phyloP scores from a whole-genome alignment of 2,113 vertebrate species.

The Atrichornis clamosus region DNA sequence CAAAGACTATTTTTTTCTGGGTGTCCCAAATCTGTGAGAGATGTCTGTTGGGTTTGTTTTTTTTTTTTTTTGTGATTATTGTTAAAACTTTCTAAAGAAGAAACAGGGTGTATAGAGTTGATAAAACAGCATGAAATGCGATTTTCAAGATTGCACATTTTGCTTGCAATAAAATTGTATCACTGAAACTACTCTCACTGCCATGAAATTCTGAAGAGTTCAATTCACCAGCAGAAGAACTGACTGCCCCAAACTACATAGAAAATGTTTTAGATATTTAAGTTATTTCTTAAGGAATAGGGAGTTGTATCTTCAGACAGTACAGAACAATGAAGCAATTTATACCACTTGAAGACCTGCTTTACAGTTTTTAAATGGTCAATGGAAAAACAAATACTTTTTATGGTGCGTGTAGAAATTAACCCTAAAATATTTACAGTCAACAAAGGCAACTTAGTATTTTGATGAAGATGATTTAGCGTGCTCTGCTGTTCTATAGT shows the following conservation, averaged over 20 bases:
- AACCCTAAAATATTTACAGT: background rate
- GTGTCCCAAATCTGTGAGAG: background rate
- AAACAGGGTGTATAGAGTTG: background rate
- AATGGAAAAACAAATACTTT: background rate
- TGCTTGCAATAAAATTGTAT: background rate
- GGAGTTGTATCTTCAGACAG: fast-evolving
- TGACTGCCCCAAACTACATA: background rate
- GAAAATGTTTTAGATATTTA: background rate
- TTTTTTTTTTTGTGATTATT: background rate
- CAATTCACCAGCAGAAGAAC: background rate
- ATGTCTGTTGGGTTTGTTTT: background rate
- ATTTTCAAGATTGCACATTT: background rate
- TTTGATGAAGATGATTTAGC: slow-evolving; percentile 22
- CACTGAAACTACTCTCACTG: background rate
- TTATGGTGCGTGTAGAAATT: background rate
- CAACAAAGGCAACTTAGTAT: background rate
- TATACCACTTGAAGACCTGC: background rate
- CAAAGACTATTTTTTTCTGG: background rate
- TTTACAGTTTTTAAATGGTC: background rate
- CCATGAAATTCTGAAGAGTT: background rate
- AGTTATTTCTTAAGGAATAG: background rate
- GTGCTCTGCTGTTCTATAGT: background rate
- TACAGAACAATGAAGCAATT: background rate
- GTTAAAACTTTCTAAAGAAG: background rate
- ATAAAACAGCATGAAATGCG: background rate